Base-by-base conservation (phyloP, 1,140 invertebrate genomes). In the Cylas formicarius region DNA sequence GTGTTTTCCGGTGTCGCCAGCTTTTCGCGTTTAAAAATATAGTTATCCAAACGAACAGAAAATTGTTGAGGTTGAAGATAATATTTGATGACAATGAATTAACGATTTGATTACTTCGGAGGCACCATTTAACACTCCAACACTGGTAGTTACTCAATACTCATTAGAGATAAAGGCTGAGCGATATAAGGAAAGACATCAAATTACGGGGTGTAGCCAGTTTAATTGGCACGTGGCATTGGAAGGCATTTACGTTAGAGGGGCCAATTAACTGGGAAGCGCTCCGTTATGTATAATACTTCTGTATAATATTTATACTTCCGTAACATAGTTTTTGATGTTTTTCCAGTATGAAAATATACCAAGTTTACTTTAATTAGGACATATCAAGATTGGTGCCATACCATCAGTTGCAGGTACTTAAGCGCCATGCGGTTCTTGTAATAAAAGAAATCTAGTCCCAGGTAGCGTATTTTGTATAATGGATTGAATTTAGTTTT, bases 141-240 rank as follows among this genome's bases (percentile, higher is more conserved):
- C n/a, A 29, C 16, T 23, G 10, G 32, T 23, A 36, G 11, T 34
- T 47, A 41, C 49, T 45, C 44, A 58, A 58, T 62, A 62, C 60
- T 60, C 58, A 62, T 52, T 57, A 59, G 56, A 59, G 58, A 59
- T 45, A 52, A 62, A 61, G 60, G 58, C 58, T 62, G 58, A 62
- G 52, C 48, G 45, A 48, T 38, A 52, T 36, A 37, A 34, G 39
- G 45, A 42, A 42, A 38, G 32, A 34, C 40, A 38, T 31, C 22
- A 49, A 52, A 49, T 33, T n/a, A n/a, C 29, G n/a, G n/a, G n/a
- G n/a, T n/a, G n/a, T n/a, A 19, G 32, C 17, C 21, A 31, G 10
- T 31, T 21, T 24, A 33, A 14, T 18, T 24, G 20, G 37, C 31
- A 45, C 37, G 20, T 46, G 38, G 48, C 17, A 41, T 29, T n/a